Base-by-base conservation (phyloP, 2,113 vertebrate genomes). In the Bufo gargarizans region DNA sequence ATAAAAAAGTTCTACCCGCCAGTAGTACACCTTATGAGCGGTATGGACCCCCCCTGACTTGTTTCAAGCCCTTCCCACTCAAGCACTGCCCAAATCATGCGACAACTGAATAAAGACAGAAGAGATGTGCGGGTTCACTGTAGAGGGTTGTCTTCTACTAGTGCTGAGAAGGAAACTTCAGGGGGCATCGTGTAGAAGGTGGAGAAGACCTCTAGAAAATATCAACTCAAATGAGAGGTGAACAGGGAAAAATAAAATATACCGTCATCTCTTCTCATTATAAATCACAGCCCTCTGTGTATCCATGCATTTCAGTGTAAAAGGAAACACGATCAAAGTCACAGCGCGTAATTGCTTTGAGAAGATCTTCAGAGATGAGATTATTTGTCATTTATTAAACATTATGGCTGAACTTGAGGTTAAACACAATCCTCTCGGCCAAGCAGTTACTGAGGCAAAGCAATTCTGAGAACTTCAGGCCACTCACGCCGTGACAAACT, bases 351-450 rank as follows among this genome's bases (percentile, higher is more conserved):
- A 85, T 76, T 76, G 53, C 84, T 76, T 3, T 16, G 45, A 11
- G 49, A 22, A 55, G 65, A 72, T 16, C 65, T 47, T 69, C 45
- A 20, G 63, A 65, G n/a, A 72, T 9, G 43, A 8, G 13, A 84
- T 84, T 56, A 72, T 84, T 72, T 72, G 20, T 72, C 58, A 76
- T 53, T 85, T 71, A 85, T 85, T 85, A 85, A 56, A 85, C 83
- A 74, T 74, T 76, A 85, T 19, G 45, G 69, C 45, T 12, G 55
- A 47, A 43, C 55, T 72, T 56, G 20, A 84, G 20, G 82, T 53
- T 84, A 71, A 50, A 84, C n/a, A 9, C 61, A 45, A 58, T 84
- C 82, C 65, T 84, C 49, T 55, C 13, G 33, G 63, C 59, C 43
- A 67, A 22, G 47, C 63, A 53, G 17, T 12, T 20, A n/a, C 63